Evolutionary conservation across 2,113 vertebrate species (phyloP).

Genomic region (Hemibagrus wyckioides): DNA sequence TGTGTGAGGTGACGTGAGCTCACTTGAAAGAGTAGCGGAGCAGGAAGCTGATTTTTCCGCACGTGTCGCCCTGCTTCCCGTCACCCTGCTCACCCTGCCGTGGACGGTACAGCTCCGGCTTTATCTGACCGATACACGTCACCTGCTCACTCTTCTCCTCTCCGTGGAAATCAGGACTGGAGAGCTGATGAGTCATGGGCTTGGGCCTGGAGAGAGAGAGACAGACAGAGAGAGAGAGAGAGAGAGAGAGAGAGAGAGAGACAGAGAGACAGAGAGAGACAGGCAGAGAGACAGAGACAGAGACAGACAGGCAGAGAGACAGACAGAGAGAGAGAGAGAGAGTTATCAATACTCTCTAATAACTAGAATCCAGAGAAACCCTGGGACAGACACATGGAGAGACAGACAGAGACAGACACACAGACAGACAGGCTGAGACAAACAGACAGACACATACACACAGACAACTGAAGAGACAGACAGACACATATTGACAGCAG

Average conservation of each 20-base stretch:
- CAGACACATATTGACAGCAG: background rate
- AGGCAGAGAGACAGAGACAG: background rate
- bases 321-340: background rate
- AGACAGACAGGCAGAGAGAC: background rate
- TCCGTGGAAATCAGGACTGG: slow-evolving; percentile 74
- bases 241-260: slow-evolving; percentile 4
- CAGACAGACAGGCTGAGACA: slow-evolving; percentile 11
- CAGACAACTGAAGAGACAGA: background rate
- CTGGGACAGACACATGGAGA: background rate
- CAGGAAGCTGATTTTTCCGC: slow-evolving; percentile 89
- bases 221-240: slow-evolving; percentile 17
- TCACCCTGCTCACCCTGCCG: slow-evolving; percentile 78
- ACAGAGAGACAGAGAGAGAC: background rate
- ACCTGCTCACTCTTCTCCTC: slow-evolving; percentile 84
- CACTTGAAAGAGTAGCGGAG: slow-evolving; percentile 87
- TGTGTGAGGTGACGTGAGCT: slow-evolving; percentile 47
- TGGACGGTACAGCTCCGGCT: slow-evolving; percentile 86
- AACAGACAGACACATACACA: background rate
- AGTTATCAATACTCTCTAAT: too few relatives aligned
- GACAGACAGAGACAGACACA: background rate
- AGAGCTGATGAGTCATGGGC: slow-evolving; percentile 79
- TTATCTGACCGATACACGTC: slow-evolving; percentile 91
- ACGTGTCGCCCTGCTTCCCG: slow-evolving; percentile 76
- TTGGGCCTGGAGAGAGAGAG: slow-evolving; percentile 68
- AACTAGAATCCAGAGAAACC: too few relatives aligned